Evolutionary conservation across 2,113 vertebrate genomes (phyloP), one percentile per base, ranked within the genome.

Genomic region (Oreochromis tanganicae): DNA sequence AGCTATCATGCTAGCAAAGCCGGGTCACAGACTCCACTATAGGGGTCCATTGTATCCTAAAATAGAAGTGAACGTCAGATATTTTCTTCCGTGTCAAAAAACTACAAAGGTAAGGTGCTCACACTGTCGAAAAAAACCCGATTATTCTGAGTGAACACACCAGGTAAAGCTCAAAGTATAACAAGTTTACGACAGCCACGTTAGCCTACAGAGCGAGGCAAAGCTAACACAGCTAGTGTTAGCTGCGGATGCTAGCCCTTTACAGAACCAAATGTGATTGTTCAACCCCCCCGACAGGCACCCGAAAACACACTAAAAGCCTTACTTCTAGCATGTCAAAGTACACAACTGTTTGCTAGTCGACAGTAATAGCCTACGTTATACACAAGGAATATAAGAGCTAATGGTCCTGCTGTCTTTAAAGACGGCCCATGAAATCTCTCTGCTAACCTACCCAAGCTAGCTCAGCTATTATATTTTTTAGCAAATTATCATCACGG

Each of bases 1-100:
- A 83, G 93, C 89, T 92, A 91, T 68, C 91, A 87, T 93, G 94
- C 86, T 91, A 87, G 83, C 81, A n/a, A 95, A 91, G 93, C 94
- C 94, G 94, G 84, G 91, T 79, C 52, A 61, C 36, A 71, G 59
- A 59, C 61, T 56, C 55, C 36, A 79, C 12, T 80, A 27, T 38
- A 43, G 11, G 79, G 24, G 13, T 84, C 34, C 32, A 48, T 81
- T 84, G 43, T 80, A 54, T 48, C n/a, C 4, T 50, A 27, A 85
- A 92, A 86, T 52, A 71, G 59, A 86, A 86, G 59, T 46, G 36
- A 81, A 63, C 4, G 41, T 36, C 11, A 85, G 55, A 29, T 8
- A 8, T 1, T 32, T 24, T 21, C 10, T 54, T 13, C 4, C 50
- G 14, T 75, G 16, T 79, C 52, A 24, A 3, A 46, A 3, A 46